A percentile compares a stretch with the other conserved stretches of the same genome.
Evolutionary conservation across 2,888 invertebrate species (phyloP).

Genomic region (Chironomus tentans): DNA sequence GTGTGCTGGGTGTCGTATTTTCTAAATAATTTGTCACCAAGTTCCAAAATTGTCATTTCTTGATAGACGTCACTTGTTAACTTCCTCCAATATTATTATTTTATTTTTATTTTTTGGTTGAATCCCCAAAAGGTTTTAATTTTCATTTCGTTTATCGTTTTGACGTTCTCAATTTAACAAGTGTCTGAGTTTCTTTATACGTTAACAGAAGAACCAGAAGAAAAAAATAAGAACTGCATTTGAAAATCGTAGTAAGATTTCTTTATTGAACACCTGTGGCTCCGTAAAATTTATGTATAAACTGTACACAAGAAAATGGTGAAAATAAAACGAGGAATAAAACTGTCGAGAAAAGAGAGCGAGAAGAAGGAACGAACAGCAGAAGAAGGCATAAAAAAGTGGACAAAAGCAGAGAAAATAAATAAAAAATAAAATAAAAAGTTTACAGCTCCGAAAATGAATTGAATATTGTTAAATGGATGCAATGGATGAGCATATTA

Average conservation of each 20-base stretch:
- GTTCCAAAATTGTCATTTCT: too few species aligned
- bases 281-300: neutral
- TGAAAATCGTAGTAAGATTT: neutral
- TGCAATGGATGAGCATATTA: neutral
- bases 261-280: conserved; percentile 25
- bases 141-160: neutral
- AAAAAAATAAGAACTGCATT: neutral
- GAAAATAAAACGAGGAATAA: conserved; percentile 11
- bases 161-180: conserved; percentile 22
- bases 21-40: too few species aligned
- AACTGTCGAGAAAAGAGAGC: neutral
- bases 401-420: conserved; percentile 18
- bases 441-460: conserved; percentile 15
- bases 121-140: neutral
- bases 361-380: neutral
- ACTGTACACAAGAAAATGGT: conserved; percentile 7
- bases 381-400: conserved; percentile 18
- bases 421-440: neutral
- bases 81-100: neutral
- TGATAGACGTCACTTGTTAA: neutral
- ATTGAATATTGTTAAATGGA: conserved; percentile 5
- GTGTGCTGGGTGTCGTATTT: too few species aligned
- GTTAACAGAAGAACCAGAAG: neutral
- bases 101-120: neutral
- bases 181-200: conserved; percentile 6